phyloP scores from a whole-genome alignment of 2,888 invertebrate species.

The Orchesella flavescens region DNA sequence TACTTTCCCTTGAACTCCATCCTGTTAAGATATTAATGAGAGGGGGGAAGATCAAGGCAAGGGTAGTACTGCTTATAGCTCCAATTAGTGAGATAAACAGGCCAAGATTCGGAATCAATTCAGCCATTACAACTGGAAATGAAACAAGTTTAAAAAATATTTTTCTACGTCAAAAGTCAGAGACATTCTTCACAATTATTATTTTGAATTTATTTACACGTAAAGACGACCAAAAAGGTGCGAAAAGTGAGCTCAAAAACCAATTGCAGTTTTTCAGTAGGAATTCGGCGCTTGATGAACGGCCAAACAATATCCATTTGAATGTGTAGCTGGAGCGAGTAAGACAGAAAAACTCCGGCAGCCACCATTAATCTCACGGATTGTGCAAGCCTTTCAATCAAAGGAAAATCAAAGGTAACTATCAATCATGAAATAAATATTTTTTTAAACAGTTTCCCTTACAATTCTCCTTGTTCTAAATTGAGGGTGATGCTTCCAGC shows the following conservation, averaged over 20 bases:
- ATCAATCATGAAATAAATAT: too few species aligned
- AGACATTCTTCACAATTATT: too few species aligned
- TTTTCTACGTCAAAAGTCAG: too few species aligned
- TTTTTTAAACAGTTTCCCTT: too few species aligned
- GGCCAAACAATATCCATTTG: slow-evolving; percentile 93
- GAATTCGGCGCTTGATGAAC: slow-evolving; percentile 79
- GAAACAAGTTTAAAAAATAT: too few species aligned
- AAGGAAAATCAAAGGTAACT: too few species aligned
- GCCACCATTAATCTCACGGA: slow-evolving; percentile 89
- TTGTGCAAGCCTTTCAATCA: slow-evolving; percentile 79
- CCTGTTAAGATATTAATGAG: slow-evolving; percentile 88
- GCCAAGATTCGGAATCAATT: slow-evolving; percentile 87
- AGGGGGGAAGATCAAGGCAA: slow-evolving; percentile 90
- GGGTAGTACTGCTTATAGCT: slow-evolving; percentile 88
- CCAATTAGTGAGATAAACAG: slow-evolving; percentile 91
- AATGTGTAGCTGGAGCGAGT: slow-evolving; percentile 94
- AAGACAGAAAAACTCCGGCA: slow-evolving; percentile 89
- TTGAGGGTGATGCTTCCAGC: slow-evolving; percentile 90
- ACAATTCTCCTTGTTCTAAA: slow-evolving; percentile 78
- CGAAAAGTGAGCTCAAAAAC: slow-evolving; percentile 80
- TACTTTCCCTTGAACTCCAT: slow-evolving; percentile 83
- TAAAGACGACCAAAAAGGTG: slow-evolving; percentile 82
- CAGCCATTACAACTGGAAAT: slow-evolving; percentile 83
- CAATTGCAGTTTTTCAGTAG: slow-evolving; percentile 79
- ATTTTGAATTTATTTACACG: too few species aligned